phyloP scores from a whole-genome alignment of 2,797 vertebrate species.

The Fistularia tabacaria region DNA sequence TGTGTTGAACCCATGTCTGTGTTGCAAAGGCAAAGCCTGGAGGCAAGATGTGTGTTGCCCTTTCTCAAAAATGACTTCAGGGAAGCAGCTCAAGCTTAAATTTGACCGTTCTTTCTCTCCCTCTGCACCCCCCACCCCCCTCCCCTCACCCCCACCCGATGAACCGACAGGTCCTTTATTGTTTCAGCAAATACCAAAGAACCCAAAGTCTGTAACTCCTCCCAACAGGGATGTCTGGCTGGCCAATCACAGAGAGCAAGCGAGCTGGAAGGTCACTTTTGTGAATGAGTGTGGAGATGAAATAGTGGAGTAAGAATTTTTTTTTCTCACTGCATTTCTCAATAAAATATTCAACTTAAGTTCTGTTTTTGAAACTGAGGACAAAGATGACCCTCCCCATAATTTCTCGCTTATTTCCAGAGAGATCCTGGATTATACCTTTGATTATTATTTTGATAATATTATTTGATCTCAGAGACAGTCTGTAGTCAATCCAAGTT shows the following conservation, averaged over 20 bases:
- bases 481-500: too few relatives aligned
- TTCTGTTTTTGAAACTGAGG: too few relatives aligned
- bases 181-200: conserved; percentile 71
- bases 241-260: conserved; percentile 47
- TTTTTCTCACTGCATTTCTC: background rate
- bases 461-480: too few relatives aligned
- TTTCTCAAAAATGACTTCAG: conserved; percentile 55
- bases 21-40: conserved; percentile 43
- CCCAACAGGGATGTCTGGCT: conserved; percentile 51
- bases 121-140: background rate
- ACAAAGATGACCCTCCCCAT: too few relatives aligned
- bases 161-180: conserved; percentile 70
- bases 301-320: background rate
- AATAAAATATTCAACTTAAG: too few relatives aligned
- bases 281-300: conserved; percentile 11
- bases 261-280: conserved; percentile 39
- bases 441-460: too few relatives aligned
- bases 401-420: too few relatives aligned
- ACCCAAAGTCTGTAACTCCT: conserved; percentile 64
- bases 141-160: conserved; percentile 21
- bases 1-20: conserved; percentile 45
- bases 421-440: too few relatives aligned
- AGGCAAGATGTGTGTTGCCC: conserved; percentile 45
- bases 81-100: conserved; percentile 43
- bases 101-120: conserved; percentile 14